Evolutionary conservation across 2,113 vertebrate species (phyloP), one percentile per base, ranked within the genome.

Genomic region (Ptilonorhynchus violaceus): DNA sequence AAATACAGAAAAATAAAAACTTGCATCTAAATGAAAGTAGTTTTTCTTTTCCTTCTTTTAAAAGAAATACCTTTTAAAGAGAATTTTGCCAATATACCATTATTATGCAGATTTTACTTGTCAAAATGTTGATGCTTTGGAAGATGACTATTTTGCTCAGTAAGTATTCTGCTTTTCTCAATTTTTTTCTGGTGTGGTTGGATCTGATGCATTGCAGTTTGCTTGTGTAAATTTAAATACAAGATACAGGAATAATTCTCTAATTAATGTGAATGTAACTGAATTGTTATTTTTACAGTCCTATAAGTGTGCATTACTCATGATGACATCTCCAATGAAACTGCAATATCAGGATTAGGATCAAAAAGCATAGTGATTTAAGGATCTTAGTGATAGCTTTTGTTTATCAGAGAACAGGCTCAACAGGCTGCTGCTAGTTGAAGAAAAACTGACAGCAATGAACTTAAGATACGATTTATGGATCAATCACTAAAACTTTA

Each of bases 21-120:
- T 30, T 76, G 14, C 41, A 59, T 80, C 30, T 93, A 86, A 93
- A 94, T 47, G 8, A 88, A 94, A 95, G 41, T 91, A 93, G 64
- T 79, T 96, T 94, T 73, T 95, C 56, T 91, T 86, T 94, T 56
- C 82, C 74, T 97, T 83, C 93, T 98, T 90, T 96, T 98, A 91
- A 93, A 97, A 98, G 98, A 98, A 98, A 97, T 98, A 98, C 91
- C 95, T 98, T 50, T 94, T 98, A 95, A 98, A 98, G 92, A 97
- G 95, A 98, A 95, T 98, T 75, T 96, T 59, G 66, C 97, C 97
- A 94, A 92, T 98, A 96, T 98, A 97, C 96, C 95, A 96, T 92
- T 95, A 93, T 88, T 98, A 98, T 95, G 96, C 97, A 96, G 86
- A 78, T 92, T 96, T 97, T 64, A 95, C 98, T 96, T 96, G 15